Conservation (phyloP, 2,113 vertebrate species). For the Zonotrichia leucophrys region DNA sequence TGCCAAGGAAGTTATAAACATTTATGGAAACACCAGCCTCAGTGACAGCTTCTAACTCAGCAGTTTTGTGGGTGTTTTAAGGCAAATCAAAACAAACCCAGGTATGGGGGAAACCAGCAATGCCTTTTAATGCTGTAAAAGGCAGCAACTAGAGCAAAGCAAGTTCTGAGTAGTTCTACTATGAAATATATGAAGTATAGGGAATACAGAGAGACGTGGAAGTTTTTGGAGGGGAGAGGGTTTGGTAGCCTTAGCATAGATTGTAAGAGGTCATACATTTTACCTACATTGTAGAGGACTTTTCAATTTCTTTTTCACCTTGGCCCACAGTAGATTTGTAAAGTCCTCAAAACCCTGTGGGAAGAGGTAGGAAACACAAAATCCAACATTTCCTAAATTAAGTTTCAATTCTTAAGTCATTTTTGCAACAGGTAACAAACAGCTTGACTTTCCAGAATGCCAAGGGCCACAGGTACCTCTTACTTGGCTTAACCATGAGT, state of each 20-base stretch:
- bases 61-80: background rate
- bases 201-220: background rate
- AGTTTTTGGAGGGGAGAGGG: background rate
- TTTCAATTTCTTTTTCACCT: background rate
- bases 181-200: background rate
- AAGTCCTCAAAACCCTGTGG: background rate
- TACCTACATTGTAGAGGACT: rapidly evolving
- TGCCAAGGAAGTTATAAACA: background rate
- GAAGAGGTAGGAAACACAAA: background rate
- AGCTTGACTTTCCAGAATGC: background rate
- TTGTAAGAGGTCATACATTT: background rate
- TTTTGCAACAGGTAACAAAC: background rate
- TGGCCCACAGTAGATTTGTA: background rate
- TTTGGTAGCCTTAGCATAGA: background rate
- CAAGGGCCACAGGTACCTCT: background rate
- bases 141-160: background rate
- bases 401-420: background rate
- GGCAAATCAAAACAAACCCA: background rate
- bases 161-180: background rate
- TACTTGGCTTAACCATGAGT: background rate
- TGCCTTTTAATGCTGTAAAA: background rate
- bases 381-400: background rate
- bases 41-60: background rate
- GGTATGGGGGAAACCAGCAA: rapidly evolving
- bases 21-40: background rate